Percentiles rank a stretch among this genome's conserved stretches.
phyloP scores from a whole-genome alignment of 2,113 vertebrate species.

The Leptocoma aspasia region DNA sequence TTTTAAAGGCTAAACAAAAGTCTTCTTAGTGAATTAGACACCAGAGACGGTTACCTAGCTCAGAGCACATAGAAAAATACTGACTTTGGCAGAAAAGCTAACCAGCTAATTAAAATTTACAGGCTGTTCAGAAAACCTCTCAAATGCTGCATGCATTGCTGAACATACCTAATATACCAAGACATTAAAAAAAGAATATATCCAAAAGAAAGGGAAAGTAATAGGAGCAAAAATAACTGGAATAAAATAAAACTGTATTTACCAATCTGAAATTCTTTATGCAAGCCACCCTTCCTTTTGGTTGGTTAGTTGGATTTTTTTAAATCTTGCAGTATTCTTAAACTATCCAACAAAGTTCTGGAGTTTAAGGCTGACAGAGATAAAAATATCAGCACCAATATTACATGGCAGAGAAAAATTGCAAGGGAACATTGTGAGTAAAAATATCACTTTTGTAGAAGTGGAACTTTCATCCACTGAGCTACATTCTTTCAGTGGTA shows the following conservation, averaged over 20 bases:
- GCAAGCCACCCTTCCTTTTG: background rate
- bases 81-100: background rate
- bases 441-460: background rate
- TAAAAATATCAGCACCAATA: background rate
- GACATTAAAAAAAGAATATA: background rate
- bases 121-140: background rate
- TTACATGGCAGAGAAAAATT: background rate
- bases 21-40: background rate
- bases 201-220: background rate
- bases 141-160: background rate
- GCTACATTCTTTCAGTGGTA: background rate
- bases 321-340: background rate
- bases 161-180: background rate
- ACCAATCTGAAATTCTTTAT: background rate
- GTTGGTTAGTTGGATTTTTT: background rate
- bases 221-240: background rate
- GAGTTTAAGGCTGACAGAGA: background rate
- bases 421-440: background rate
- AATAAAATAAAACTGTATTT: background rate
- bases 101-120: background rate
- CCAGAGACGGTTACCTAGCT: background rate
- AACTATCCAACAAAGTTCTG: background rate
- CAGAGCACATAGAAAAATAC: background rate
- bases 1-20: background rate
- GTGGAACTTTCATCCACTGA: background rate